phyloP scores from a whole-genome alignment of 1,140 invertebrate genomes.

The Cataglyphis hispanica region DNA sequence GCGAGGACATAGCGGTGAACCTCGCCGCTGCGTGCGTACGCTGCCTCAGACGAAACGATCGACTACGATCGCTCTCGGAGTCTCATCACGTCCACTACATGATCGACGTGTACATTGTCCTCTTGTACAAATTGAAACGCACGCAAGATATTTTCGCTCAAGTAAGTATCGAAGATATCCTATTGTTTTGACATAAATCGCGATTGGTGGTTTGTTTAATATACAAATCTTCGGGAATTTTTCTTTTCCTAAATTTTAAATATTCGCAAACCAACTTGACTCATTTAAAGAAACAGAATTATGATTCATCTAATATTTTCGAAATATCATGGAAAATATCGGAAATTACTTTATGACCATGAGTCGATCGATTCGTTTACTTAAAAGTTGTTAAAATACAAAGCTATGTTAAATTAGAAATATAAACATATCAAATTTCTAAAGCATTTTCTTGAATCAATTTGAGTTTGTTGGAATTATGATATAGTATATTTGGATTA shows the following conservation, averaged over 20 bases:
- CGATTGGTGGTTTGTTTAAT: not conserved
- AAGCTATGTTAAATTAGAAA: no score
- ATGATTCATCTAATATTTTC: not conserved
- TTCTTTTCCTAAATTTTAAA: not conserved
- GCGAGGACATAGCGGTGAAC: slow-evolving; percentile 87
- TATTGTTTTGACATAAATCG: not conserved
- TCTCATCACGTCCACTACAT: slow-evolving; percentile 86
- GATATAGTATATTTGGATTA: not conserved
- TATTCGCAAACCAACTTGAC: not conserved
- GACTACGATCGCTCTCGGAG: slow-evolving; percentile 83
- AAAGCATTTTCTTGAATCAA: not conserved
- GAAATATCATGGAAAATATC: slow-evolving; percentile 4
- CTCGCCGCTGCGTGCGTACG: slow-evolving; percentile 86
- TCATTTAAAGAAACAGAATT: not conserved
- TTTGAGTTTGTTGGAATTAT: not conserved
- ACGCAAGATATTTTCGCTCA: slow-evolving; percentile 87
- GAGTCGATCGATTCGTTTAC: slow-evolving; percentile 21
- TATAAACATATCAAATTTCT: not conserved
- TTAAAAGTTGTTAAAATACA: not conserved
- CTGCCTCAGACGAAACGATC: slow-evolving; percentile 83
- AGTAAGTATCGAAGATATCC: slow-evolving; percentile 78
- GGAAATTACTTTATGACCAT: not conserved
- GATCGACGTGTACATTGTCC: slow-evolving; percentile 87
- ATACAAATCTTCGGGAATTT: not conserved
- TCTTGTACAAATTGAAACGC: slow-evolving; percentile 87